Percentiles rank a stretch among this genome's conserved stretches.
These are phyloP conservation scores for Mantis religiosa DNA, from an alignment of 2,888 invertebrate genomes.

Conservation along the genomic window DNA sequence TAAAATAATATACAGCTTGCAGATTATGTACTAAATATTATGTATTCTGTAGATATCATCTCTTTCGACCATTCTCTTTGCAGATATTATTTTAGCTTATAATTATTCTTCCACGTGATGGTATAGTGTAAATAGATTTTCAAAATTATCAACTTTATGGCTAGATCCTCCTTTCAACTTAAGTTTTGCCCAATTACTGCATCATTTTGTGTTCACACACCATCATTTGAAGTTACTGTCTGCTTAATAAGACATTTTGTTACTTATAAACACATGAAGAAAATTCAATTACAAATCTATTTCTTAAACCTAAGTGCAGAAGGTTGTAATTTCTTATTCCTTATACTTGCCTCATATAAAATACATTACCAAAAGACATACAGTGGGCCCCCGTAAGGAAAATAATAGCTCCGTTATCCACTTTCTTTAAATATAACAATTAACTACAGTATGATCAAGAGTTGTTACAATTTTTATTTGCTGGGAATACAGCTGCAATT, in stretches of 20 bases:
- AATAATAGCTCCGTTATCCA: constrained; percentile 18
- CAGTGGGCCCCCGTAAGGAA: constrained; percentile 26
- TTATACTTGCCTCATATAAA: constrained; percentile 16
- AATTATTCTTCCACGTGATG: background rate
- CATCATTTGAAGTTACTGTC: background rate
- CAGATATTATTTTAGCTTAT: background rate
- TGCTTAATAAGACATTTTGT: background rate
- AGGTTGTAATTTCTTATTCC: constrained; percentile 20
- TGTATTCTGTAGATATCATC: background rate
- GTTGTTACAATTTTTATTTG: constrained; percentile 12
- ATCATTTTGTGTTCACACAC: background rate
- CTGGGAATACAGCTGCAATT: background rate
- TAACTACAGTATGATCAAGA: constrained; percentile 20
- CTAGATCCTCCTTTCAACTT: background rate
- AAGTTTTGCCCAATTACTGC: background rate
- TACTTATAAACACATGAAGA: constrained; percentile 6
- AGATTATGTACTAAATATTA: background rate
- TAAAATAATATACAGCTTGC: background rate
- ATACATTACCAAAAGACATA: constrained; percentile 22
- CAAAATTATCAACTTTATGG: background rate
- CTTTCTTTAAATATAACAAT: constrained; percentile 18
- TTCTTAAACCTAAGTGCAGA: constrained; percentile 28
- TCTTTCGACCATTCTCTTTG: background rate
- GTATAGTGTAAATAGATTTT: background rate
- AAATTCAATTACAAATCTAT: constrained; percentile 23